Evolutionary conservation across 2,113 vertebrate species (phyloP), one percentile per base, ranked within the genome.

Genomic region (Dasyprocta punctata): DNA sequence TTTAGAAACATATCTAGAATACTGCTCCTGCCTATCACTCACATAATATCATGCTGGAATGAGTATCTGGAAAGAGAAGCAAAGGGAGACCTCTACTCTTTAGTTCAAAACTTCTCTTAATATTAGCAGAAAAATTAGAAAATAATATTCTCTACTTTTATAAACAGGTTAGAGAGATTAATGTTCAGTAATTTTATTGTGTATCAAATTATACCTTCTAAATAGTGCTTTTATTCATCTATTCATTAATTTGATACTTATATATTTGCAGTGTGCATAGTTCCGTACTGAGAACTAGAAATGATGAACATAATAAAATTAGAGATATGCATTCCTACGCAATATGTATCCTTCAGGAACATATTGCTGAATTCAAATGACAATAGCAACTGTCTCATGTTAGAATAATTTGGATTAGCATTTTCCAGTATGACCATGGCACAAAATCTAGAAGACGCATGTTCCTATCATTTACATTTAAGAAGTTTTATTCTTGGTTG

Each of bases 131-230:
- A 83, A 73, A 96, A 33, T 14, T 80, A 16, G 19, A 56, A 22
- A 84, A 47, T 16, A 58, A 22, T 13, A 88, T 71, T 89, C 33
- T 71, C 13, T 16, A 89, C 28, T 89, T 96, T 75, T 58, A 44
- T 78, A 11, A 22, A 67, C n/a, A 30, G 85, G 47, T 49, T 92
- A 92, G 60, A 94, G 24, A 85, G 17, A 63, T 61, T 97, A 96
- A 69, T 89, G 11, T 63, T 81, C 87, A 81, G 9, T 65, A 24
- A 67, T 63, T 92, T 93, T 94, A 54, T 89, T 80, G 20, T 65
- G 94, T 85, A n/a, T 88, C 41, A 88, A 49, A 56, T 94, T 69
- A 49, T 19, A 67, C 61, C 52, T 67, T 30, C 61, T 56, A 85
- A 5, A 47, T 41, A 84, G 24, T 49, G 77, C 81, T 78, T 28